Evolutionary conservation across 2,797 vertebrate genomes (phyloP), one percentile per base, ranked within the genome.

Genomic region (Picus viridis): DNA sequence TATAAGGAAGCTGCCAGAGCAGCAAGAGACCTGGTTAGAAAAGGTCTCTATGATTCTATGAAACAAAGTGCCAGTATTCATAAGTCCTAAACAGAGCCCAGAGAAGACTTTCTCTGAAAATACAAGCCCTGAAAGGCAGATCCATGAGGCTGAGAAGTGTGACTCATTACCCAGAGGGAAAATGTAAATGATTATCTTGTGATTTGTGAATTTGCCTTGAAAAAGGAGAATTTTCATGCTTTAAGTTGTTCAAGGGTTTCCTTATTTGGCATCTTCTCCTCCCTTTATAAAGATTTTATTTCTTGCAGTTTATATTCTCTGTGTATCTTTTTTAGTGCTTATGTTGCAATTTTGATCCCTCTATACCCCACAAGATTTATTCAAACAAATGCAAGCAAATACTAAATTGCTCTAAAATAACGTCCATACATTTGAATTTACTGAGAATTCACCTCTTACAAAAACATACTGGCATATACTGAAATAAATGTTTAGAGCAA

Each of bases 171-270:
- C 39, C 32, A 43, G 20, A 68, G 16, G 32, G 12, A 80, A 71
- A 8, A 63, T 0, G 1, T 36, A 69, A 61, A 54, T 64, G 12
- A 5, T 34, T 64, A 8, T 53, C 36, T 22, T 3, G 2, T 1
- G 67, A 89, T 91, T 86, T 73, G 19, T 67, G 61, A 78, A 75
- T 61, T 79, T 81, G 68, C 36, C 49, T 83, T 86, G 45, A 73
- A 65, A 57, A 76, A 45, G 91, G 68, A 75, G 39, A 75, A 81
- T 36, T 57, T 73, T 59, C 10, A 53, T 3, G 34, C 24, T 78
- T 47, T 27, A 86, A n/a, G 3, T 26, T 88, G 32, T 56, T 75
- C 57, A 85, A 56, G 10, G 17, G 36, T 71, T 84, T 79, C 53
- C 22, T 29, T 22, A 67, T 51, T 76, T 88, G 65, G 27, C 22